These are phyloP conservation scores for Solenopsis fugax DNA, from an alignment of 1,140 invertebrate species.

Conservation along the genomic window DNA sequence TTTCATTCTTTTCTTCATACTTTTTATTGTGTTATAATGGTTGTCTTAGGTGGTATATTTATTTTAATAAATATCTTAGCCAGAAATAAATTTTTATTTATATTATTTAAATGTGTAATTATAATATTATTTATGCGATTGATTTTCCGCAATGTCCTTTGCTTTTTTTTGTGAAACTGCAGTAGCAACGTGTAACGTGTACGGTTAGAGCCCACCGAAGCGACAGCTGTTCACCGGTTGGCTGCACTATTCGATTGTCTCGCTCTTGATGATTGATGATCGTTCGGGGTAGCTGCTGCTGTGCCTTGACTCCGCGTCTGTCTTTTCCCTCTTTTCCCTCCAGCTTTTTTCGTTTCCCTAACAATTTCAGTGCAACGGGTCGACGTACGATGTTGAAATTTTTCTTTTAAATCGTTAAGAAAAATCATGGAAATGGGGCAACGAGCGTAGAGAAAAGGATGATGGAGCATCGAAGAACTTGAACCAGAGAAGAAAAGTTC, in stretches of 20 bases:
- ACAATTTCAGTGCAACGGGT: constrained; percentile 69
- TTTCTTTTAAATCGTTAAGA: constrained; percentile 56
- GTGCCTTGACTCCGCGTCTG: constrained; percentile 73
- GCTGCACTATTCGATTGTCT: constrained; percentile 86
- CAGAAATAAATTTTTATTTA: constrained; percentile 3
- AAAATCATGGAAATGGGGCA: constrained; percentile 55
- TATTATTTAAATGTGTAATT: not conserved
- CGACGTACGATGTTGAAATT: constrained; percentile 60
- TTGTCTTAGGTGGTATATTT: not conserved
- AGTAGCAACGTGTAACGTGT: constrained; percentile 80
- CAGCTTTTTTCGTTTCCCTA: constrained; percentile 74
- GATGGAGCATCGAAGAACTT: constrained; percentile 15
- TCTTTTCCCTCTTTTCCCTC: constrained; percentile 77
- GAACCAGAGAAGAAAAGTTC: not conserved
- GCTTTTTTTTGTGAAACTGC: constrained; percentile 66
- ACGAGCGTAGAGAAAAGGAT: constrained; percentile 4
- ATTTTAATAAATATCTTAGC: not conserved
- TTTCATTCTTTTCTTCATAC: not conserved
- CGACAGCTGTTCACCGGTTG: constrained; percentile 86
- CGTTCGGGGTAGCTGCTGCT: constrained; percentile 83
- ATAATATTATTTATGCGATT: constrained; percentile 27
- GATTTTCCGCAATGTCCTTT: constrained; percentile 35
- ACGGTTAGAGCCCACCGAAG: constrained; percentile 82
- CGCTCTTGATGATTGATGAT: constrained; percentile 87
- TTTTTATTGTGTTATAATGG: not conserved